Base-by-base conservation (phyloP, 2,888 invertebrate genomes). In the Cylloceria caligata region DNA sequence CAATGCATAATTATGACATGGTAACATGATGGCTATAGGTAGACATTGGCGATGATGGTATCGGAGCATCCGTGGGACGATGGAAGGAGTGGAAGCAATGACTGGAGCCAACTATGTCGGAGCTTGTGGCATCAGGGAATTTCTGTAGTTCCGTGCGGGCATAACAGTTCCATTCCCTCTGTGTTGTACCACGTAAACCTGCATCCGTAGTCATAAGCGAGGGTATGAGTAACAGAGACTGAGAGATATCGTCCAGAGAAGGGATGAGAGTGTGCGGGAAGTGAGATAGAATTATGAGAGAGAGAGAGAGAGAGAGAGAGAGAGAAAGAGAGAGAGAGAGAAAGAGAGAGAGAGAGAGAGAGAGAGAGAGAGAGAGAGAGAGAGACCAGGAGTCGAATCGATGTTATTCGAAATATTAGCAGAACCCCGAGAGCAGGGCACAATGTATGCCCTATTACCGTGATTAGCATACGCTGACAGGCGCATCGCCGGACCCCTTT, bases 381-480 rank as follows among this genome's bases (percentile, higher is more conserved):
- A 21, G 55, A 71, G 69, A 21, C 39, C 71, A 21, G 71, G 71
- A 81, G 85, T 81, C 83, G 84, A 88, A 89, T 89, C 89, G 88
- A 89, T 89, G 88, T 90, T 90, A 89, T 89, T 87, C 90, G 89
- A 90, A 90, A 91, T 90, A 91, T 91, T 89, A 90, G 86, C 88
- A 79, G 84, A 85, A 85, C 84, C 83, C 84, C 81, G 64, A 72
- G 72, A 83, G 80, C 72, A 83, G 85, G 76, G 84, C 80, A 89
- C 90, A 89, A 88, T 89, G 89, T 87, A 89, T 88, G 89, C 87
- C 89, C 91, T 91, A 91, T 91, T 91, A 91, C 88, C 87, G 88
- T 90, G 91, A 91, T 91, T 91, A 91, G 91, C 91, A 91, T 91
- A 91, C 91, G 90, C 87, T 90, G 91, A 91, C 91, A 91, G 91